Conservation (phyloP, 2,888 invertebrate genomes). For the Sthenelais limicola region DNA sequence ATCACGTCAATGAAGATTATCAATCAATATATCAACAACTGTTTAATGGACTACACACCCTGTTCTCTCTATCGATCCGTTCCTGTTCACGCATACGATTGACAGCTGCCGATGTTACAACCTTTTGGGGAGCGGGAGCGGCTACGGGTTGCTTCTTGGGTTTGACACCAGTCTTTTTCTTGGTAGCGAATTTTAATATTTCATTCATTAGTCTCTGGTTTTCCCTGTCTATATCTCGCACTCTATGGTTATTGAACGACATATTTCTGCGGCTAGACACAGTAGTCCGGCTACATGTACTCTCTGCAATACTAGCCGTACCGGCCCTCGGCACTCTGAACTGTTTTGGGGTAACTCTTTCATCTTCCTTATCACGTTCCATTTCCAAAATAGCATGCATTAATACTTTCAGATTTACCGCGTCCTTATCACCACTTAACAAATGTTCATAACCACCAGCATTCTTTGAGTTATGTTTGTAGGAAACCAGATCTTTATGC, state of each 20-base stretch:
- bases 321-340: background rate
- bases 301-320: constrained; percentile 1
- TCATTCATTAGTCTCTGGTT: constrained; percentile 65
- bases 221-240: constrained; percentile 64
- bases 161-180: constrained; percentile 36
- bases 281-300: constrained; percentile 21
- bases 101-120: constrained; percentile 72
- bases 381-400: constrained; percentile 51
- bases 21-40: too few relatives aligned
- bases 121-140: constrained; percentile 63
- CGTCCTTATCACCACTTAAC: constrained; percentile 42
- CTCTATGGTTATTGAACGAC: constrained; percentile 59
- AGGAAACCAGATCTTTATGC: constrained; percentile 29
- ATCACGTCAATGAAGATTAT: too few relatives aligned
- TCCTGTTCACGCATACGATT: constrained; percentile 74
- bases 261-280: constrained; percentile 43
- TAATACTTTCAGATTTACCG: constrained; percentile 47
- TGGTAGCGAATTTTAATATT: constrained; percentile 56
- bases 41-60: too few relatives aligned
- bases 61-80: constrained; percentile 75
- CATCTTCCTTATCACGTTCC: constrained; percentile 42
- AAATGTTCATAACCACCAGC: constrained; percentile 28
- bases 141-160: constrained; percentile 35
- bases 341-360: background rate
- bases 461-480: background rate